phyloP scores from a whole-genome alignment of 2,797 vertebrate genomes.

The Apogon talboti region DNA sequence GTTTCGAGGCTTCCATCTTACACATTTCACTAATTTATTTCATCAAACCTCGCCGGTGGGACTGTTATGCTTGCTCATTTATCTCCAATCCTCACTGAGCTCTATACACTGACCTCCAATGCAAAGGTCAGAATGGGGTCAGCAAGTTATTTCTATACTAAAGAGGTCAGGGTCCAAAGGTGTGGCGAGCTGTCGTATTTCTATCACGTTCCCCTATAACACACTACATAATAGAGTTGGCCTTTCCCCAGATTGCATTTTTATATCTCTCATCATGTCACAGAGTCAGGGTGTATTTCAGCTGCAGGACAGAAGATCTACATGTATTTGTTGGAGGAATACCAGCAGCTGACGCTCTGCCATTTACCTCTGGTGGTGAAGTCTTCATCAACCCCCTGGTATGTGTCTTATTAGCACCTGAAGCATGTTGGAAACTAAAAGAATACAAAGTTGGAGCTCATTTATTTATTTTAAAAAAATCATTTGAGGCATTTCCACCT shows the following conservation, averaged over 20 bases:
- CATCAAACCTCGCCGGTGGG: constrained; percentile 9
- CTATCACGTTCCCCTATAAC: constrained; percentile 50
- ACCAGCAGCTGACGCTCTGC: constrained; percentile 21
- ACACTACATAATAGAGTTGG: constrained; percentile 48
- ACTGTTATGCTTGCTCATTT: constrained; percentile 33
- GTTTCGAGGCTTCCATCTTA: too few species aligned
- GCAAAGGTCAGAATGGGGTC: constrained; percentile 48
- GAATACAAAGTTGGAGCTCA: neutral
- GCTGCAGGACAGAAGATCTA: constrained; percentile 36
- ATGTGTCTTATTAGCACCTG: constrained; percentile 18
- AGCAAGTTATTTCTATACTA: constrained; percentile 54
- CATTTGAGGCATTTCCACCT: constrained; percentile 24
- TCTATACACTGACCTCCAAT: constrained; percentile 31
- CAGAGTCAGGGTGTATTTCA: constrained; percentile 43
- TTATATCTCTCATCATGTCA: constrained; percentile 49
- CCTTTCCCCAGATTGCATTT: constrained; percentile 50
- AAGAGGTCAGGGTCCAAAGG: constrained; percentile 60
- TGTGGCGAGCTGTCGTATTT: constrained; percentile 55
- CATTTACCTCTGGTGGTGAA: constrained; percentile 19
- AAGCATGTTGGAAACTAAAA: constrained; percentile 6
- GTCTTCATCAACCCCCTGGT: constrained; percentile 17
- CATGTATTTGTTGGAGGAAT: constrained; percentile 26
- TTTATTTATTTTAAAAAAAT: constrained; percentile 22
- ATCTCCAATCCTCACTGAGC: constrained; percentile 30
- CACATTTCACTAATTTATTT: constrained; percentile 30